phyloP scores from a whole-genome alignment of 2,113 vertebrate genomes.

The Ochotona princeps region DNA sequence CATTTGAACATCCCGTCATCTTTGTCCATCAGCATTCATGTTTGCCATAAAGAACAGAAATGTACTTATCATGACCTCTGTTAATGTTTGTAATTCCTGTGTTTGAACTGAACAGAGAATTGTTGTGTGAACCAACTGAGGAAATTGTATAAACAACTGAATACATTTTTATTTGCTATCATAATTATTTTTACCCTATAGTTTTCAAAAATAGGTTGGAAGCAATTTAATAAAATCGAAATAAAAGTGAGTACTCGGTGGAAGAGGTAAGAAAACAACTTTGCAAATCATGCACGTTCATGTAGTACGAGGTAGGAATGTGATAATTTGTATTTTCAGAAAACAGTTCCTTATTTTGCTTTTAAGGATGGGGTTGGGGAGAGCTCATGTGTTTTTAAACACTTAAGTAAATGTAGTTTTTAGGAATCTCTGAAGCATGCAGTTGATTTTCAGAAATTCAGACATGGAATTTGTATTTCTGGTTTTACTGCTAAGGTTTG shows the following conservation, averaged over 20 bases:
- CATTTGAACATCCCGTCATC: background rate
- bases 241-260: background rate
- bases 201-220: slow-evolving; percentile 5
- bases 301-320: background rate
- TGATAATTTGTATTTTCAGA: slow-evolving; percentile 11
- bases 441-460: background rate
- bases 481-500: slow-evolving; percentile 22
- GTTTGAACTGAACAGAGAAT: slow-evolving; percentile 7
- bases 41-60: slow-evolving; percentile 52
- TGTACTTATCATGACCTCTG: background rate
- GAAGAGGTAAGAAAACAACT: background rate
- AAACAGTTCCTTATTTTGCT: background rate
- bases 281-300: background rate
- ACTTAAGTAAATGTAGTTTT: background rate
- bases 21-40: background rate
- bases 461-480: background rate
- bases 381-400: slow-evolving; percentile 20
- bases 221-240: slow-evolving; percentile 21
- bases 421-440: background rate
- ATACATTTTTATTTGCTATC: background rate
- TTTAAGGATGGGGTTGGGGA: background rate
- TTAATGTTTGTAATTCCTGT: background rate
- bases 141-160: background rate
- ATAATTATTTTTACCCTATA: background rate
- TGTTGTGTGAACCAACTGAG: background rate